Evolutionary conservation across 2,797 vertebrate genomes (phyloP).

Genomic region (Australoheros facetus): DNA sequence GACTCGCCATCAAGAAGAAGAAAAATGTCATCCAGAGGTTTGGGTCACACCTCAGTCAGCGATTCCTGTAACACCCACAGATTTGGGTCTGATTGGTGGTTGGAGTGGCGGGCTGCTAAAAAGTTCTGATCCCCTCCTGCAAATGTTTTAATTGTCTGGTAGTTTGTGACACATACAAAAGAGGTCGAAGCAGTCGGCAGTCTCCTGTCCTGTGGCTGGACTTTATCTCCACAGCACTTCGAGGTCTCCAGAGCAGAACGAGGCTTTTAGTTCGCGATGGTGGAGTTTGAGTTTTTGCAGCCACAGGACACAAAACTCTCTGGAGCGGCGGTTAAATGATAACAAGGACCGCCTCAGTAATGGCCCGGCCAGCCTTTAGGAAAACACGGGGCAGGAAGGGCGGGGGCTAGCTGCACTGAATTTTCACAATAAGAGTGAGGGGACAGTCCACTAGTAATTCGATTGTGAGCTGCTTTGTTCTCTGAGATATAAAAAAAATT

Average conservation of each 20-base stretch:
- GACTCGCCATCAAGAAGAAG: slow-evolving; percentile 98
- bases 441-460: not conserved
- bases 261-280: not conserved
- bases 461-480: not conserved
- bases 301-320: not conserved
- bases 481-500: not conserved
- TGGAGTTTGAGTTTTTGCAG: not conserved
- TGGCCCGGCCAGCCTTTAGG: not conserved
- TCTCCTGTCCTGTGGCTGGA: not conserved
- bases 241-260: not conserved
- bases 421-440: not conserved
- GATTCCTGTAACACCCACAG: not conserved
- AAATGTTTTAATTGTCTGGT: not conserved
- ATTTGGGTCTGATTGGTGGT: not conserved
- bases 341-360: not conserved
- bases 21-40: slow-evolving; percentile 96
- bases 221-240: not conserved
- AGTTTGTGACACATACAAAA: not conserved
- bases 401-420: not conserved
- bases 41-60: not conserved
- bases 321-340: not conserved
- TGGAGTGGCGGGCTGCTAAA: not conserved
- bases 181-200: not conserved
- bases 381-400: not conserved
- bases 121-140: accelerated